These are phyloP conservation scores for Lasioglossum calceatum DNA, from an alignment of 2,888 invertebrate genomes.

Conservation along the genomic window DNA sequence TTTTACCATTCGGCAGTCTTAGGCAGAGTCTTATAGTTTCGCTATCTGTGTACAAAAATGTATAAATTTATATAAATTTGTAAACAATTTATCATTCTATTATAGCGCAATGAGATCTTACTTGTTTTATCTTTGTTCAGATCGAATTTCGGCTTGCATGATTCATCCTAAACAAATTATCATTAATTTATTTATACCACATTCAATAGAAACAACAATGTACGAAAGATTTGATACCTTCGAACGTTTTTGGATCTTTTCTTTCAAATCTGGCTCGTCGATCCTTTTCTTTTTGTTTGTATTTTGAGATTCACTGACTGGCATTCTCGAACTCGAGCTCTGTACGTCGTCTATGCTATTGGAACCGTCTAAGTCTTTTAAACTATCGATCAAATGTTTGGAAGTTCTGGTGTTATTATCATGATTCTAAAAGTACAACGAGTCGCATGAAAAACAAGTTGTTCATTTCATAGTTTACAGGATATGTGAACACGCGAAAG, in stretches of 20 bases:
- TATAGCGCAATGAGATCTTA: slow-evolving; percentile 40
- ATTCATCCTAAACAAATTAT: slow-evolving; percentile 39
- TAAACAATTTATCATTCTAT: background rate
- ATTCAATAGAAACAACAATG: background rate
- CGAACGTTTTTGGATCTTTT: slow-evolving; percentile 53
- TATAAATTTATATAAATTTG: background rate
- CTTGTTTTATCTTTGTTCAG: slow-evolving; percentile 53
- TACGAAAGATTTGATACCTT: slow-evolving; percentile 47
- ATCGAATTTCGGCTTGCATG: slow-evolving; percentile 30
- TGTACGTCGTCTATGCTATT: slow-evolving; percentile 39
- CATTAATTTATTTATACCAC: background rate
- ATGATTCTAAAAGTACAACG: slow-evolving; percentile 48
- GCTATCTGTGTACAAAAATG: slow-evolving; percentile 60
- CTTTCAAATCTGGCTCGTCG: slow-evolving; percentile 71
- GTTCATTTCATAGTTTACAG: background rate
- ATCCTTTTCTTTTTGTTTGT: slow-evolving; percentile 79
- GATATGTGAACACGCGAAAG: background rate
- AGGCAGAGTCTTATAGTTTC: slow-evolving; percentile 80
- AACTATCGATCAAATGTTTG: slow-evolving; percentile 52
- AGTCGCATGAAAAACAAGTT: background rate
- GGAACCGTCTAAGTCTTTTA: slow-evolving; percentile 43
- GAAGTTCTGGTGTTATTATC: slow-evolving; percentile 49
- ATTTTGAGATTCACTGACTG: slow-evolving; percentile 69
- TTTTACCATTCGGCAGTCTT: slow-evolving; percentile 81
- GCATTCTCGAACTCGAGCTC: slow-evolving; percentile 60